Percentiles rank a stretch among this genome's conserved stretches.
Evolutionary conservation across 2,113 vertebrate genomes (phyloP).

Genomic region (Eurystomus gularis): DNA sequence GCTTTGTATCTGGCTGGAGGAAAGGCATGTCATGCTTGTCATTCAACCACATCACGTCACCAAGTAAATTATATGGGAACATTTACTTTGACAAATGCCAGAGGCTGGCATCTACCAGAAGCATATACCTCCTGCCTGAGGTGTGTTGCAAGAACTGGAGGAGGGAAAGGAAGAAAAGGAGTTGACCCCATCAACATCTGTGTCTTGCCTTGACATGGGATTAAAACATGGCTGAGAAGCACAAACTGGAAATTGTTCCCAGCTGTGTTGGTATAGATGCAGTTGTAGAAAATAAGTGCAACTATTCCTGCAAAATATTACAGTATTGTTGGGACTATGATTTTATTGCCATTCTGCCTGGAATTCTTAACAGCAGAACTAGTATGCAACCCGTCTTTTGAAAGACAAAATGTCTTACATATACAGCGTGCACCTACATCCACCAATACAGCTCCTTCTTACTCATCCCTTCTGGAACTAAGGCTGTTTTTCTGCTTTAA

Average conservation of each 20-base stretch:
- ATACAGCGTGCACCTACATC: background rate
- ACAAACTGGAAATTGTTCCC: background rate
- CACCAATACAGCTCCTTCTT: background rate
- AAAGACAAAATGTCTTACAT: background rate
- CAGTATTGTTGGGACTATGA: background rate
- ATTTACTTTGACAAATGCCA: background rate
- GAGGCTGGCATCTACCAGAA: background rate
- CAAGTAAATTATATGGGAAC: background rate
- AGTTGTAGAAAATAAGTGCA: background rate
- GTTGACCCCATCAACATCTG: background rate
- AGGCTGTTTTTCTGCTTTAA: background rate
- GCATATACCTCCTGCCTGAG: background rate
- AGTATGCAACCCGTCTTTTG: background rate
- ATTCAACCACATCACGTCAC: background rate
- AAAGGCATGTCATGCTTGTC: background rate
- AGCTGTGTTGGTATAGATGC: background rate
- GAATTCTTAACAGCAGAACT: background rate
- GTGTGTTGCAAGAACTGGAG: background rate
- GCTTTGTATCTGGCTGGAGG: fast-evolving
- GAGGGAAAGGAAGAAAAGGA: background rate
- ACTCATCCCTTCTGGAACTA: background rate
- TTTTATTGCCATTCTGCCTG: background rate
- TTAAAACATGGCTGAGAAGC: background rate
- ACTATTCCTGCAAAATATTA: background rate
- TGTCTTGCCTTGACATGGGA: background rate